Percentiles rank a stretch among this genome's conserved stretches.
Evolutionary conservation across 2,113 vertebrate genomes (phyloP).

Genomic region (Electrona antarctica): DNA sequence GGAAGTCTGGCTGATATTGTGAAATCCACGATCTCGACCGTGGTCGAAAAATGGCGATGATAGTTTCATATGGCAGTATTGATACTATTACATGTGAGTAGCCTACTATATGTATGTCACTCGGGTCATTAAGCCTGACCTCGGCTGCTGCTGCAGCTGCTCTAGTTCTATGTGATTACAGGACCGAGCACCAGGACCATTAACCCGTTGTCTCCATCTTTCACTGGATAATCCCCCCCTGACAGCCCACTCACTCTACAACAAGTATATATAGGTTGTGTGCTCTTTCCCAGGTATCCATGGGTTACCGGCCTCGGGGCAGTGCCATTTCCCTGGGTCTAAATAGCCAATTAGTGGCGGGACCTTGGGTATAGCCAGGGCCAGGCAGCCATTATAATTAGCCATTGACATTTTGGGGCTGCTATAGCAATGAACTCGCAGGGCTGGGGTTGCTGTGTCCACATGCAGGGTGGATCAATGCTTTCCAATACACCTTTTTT

Average conservation of each 20-base stretch:
- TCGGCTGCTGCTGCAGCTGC: slow-evolving; percentile 8
- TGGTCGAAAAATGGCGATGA: too few relatives aligned
- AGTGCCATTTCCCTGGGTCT: slow-evolving; percentile 62
- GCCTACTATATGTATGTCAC: too few relatives aligned
- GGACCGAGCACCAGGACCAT: slow-evolving; percentile 50
- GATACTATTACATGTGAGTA: too few relatives aligned
- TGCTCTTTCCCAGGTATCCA: slow-evolving; percentile 62
- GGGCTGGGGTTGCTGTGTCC: slow-evolving; percentile 28
- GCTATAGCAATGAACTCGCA: slow-evolving; percentile 35
- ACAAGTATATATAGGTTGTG: slow-evolving; percentile 5
- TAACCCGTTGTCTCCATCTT: slow-evolving; percentile 14
- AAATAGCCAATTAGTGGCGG: slow-evolving; percentile 72
- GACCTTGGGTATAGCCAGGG: slow-evolving; percentile 56
- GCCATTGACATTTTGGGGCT: slow-evolving; percentile 67
- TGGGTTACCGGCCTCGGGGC: slow-evolving; percentile 63
- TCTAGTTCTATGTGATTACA: slow-evolving; percentile 15
- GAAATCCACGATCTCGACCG: too few relatives aligned
- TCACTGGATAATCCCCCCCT: background rate
- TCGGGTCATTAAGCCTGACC: background rate
- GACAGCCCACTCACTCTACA: background rate
- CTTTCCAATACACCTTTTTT: slow-evolving; percentile 22
- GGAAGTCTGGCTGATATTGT: too few relatives aligned
- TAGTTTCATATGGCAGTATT: too few relatives aligned
- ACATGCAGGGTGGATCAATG: slow-evolving; percentile 29
- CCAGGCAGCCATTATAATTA: slow-evolving; percentile 62